Evolutionary conservation across 2,888 invertebrate species (phyloP).

Genomic region (Phortica okadai): DNA sequence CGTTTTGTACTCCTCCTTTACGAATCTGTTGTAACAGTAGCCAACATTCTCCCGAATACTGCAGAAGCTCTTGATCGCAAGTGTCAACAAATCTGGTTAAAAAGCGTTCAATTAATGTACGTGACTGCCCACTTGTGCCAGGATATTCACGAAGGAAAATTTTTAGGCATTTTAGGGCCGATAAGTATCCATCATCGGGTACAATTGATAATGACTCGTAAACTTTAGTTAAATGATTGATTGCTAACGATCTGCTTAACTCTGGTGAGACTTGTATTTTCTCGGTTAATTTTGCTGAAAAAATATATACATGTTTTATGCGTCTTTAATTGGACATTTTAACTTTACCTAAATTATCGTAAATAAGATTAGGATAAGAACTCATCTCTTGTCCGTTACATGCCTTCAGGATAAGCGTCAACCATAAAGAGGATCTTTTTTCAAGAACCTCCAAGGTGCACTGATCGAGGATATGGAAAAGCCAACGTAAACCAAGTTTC

Average conservation of each 20-base stretch:
- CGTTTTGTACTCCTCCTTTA: background rate
- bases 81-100: background rate
- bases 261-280: conserved; percentile 12
- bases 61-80: background rate
- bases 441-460: conserved; percentile 11
- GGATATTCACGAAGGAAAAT: background rate
- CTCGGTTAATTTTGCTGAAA: conserved; percentile 1
- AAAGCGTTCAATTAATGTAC: conserved; percentile 7
- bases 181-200: background rate
- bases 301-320: background rate
- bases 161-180: background rate
- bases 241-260: conserved; percentile 3
- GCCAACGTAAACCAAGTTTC: background rate
- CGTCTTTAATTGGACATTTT: background rate
- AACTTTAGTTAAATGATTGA: conserved; percentile 3
- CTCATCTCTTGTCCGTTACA: conserved; percentile 1
- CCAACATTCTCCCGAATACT: background rate
- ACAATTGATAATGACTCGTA: conserved; percentile 2
- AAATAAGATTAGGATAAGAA: background rate
- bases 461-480: background rate
- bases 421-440: background rate
- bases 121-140: conserved; percentile 1
- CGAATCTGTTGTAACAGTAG: conserved; percentile 6
- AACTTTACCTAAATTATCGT: conserved; percentile 9
- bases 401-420: background rate